Evolutionary conservation across 2,888 invertebrate species (phyloP).

Genomic region (Hydropsyche betteni): DNA sequence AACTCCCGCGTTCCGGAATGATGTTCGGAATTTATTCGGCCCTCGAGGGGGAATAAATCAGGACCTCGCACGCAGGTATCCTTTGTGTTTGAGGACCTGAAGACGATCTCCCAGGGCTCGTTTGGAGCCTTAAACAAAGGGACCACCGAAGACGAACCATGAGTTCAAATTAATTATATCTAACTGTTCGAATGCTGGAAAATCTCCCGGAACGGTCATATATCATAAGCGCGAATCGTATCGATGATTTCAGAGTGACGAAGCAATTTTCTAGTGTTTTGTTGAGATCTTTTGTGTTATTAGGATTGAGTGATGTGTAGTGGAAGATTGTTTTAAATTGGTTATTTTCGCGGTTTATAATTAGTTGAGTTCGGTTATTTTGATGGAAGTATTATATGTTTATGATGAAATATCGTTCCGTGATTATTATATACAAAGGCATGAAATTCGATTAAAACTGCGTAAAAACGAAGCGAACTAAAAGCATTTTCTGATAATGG

Average conservation of each 20-base stretch:
- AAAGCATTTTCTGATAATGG: neutral
- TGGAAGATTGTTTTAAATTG: too few species aligned
- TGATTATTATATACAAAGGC: too few species aligned
- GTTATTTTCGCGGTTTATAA: too few species aligned
- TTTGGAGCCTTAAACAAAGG: neutral
- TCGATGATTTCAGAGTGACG: too few species aligned
- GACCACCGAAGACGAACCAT: neutral
- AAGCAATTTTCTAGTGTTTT: too few species aligned
- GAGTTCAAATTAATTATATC: neutral
- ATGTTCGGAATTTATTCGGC: constrained; percentile 46
- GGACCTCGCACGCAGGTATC: constrained; percentile 20
- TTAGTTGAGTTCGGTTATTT: too few species aligned
- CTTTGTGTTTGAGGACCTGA: neutral
- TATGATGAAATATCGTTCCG: too few species aligned
- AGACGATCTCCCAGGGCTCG: neutral
- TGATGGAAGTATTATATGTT: too few species aligned
- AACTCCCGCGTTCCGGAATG: constrained; percentile 33
- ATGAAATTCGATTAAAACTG: neutral
- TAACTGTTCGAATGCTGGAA: too few species aligned
- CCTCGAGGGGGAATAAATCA: constrained; percentile 45
- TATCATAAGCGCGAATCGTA: neutral
- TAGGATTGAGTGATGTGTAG: too few species aligned
- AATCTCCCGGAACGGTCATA: neutral
- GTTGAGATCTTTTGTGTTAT: neutral
- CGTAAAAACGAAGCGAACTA: neutral